Conservation (phyloP, 1,140 invertebrate genomes). For the Solenopsis invicta region DNA sequence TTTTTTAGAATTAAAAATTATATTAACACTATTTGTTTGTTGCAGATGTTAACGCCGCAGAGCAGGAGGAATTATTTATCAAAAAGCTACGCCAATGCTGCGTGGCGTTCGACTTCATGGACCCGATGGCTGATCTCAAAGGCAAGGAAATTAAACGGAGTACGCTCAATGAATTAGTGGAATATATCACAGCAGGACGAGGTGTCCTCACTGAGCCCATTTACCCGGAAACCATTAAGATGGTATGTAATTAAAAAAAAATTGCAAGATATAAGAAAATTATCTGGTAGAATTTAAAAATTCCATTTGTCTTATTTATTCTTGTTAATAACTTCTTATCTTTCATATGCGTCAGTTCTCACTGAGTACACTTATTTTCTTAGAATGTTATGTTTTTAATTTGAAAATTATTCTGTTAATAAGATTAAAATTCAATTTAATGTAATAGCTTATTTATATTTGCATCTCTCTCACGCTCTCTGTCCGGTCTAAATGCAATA, state of each 20-base stretch:
- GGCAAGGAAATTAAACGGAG: slow-evolving; percentile 99
- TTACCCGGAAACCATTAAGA: slow-evolving; percentile 99
- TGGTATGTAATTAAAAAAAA: slow-evolving; percentile 89
- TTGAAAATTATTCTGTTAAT: neutral
- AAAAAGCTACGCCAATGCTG: slow-evolving; percentile 99
- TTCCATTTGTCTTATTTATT: neutral
- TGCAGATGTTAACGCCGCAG: slow-evolving; percentile 96
- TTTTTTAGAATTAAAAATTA: slow-evolving; percentile 1
- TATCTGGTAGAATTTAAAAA: neutral
- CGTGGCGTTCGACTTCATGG: slow-evolving; percentile 99
- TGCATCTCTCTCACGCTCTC: too few relatives aligned
- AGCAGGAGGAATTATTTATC: slow-evolving; percentile 99
- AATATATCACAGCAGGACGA: slow-evolving; percentile 97
- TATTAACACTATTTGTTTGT: slow-evolving; percentile 71
- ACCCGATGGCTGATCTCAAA: slow-evolving; percentile 98
- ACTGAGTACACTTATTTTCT: neutral
- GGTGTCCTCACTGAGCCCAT: slow-evolving; percentile 98
- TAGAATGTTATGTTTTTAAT: neutral
- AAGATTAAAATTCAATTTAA: neutral
- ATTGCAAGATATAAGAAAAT: neutral
- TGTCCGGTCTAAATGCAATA: too few relatives aligned
- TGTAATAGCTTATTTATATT: neutral
- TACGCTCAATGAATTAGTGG: slow-evolving; percentile 98
- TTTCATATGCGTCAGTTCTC: neutral
- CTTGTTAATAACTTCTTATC: neutral